These are phyloP conservation scores for Nasonia giraulti DNA, from an alignment of 1,140 invertebrate species.

Conservation along the genomic window DNA sequence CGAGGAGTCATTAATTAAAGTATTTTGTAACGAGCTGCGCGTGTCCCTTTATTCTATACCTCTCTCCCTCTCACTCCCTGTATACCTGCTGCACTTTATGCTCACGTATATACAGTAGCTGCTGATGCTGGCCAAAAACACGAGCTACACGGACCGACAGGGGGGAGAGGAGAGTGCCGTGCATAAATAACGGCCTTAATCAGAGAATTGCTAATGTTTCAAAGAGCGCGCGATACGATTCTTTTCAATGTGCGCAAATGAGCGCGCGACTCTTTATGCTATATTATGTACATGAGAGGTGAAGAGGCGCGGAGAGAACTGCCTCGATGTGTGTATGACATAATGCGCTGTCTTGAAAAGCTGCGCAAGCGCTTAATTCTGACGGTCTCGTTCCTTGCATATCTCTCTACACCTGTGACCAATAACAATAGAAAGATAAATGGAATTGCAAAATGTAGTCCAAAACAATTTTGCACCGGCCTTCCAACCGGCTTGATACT, in stretches of 20 bases:
- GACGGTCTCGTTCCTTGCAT: too few relatives aligned
- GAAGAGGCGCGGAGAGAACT: neutral
- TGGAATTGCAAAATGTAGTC: too few relatives aligned
- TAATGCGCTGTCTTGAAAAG: neutral
- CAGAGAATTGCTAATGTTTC: constrained; percentile 70
- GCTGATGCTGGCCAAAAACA: neutral
- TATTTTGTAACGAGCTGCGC: constrained; percentile 68
- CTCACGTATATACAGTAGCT: constrained; percentile 20
- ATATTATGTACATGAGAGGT: neutral
- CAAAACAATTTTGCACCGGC: too few relatives aligned
- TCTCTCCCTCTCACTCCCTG: constrained; percentile 38
- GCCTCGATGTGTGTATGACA: neutral
- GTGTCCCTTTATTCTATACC: constrained; percentile 50
- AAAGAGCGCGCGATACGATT: constrained; percentile 54
- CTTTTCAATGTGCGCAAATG: neutral
- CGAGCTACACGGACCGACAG: constrained; percentile 8
- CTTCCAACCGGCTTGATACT: too few relatives aligned
- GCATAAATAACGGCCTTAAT: constrained; percentile 64
- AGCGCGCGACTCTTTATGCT: neutral
- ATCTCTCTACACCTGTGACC: too few relatives aligned
- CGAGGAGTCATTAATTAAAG: constrained; percentile 73
- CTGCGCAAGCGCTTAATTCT: too few relatives aligned
- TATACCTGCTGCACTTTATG: neutral
- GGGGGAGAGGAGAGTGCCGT: neutral
- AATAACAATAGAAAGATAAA: too few relatives aligned